A percentile compares a stretch with the other conserved stretches of the same genome.
Conservation (phyloP, 2,797 vertebrate genomes). For the Meda fulgida region DNA sequence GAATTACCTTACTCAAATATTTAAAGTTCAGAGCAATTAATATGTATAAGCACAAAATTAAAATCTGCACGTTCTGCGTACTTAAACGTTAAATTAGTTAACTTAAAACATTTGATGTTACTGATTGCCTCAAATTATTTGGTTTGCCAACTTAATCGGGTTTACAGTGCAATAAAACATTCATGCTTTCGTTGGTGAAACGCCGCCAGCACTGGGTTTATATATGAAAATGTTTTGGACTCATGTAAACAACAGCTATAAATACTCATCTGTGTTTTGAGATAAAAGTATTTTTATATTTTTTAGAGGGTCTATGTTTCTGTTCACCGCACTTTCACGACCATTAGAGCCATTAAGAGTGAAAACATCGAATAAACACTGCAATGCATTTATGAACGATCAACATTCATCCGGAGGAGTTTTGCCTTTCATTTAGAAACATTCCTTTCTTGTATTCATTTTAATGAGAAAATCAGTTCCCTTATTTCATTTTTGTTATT, state of each 20-base stretch:
- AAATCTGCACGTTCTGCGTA: too few species aligned
- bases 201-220: too few species aligned
- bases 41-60: too few species aligned
- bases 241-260: background rate
- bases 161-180: background rate
- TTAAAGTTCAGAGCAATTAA: too few species aligned
- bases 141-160: too few species aligned
- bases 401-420: background rate
- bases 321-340: slow-evolving; percentile 4
- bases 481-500: background rate
- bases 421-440: background rate
- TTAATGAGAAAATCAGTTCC: background rate
- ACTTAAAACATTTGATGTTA: too few species aligned
- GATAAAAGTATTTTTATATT: slow-evolving; percentile 26
- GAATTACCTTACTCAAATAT: too few species aligned
- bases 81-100: too few species aligned
- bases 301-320: slow-evolving; percentile 1
- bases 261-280: background rate
- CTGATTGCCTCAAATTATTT: too few species aligned
- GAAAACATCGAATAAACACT: background rate
- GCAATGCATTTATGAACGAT: background rate
- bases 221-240: background rate
- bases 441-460: background rate
- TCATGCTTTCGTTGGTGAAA: background rate
- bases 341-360: background rate